Evolutionary conservation across 2,797 vertebrate genomes (phyloP), one percentile per base, ranked within the genome.

Genomic region (Pseudomugil gertrudae): DNA sequence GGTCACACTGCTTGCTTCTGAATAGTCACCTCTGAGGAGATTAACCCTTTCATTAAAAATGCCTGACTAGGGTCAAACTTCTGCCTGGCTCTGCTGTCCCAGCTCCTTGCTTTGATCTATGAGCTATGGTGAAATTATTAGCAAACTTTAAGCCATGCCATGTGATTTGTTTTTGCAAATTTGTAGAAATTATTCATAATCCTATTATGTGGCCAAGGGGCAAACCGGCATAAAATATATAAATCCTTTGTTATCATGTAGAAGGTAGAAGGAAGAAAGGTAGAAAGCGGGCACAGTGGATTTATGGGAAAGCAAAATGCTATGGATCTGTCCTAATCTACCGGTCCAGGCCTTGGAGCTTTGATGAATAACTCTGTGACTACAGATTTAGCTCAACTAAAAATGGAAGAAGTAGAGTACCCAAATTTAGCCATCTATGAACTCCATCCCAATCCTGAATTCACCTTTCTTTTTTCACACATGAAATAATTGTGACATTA

Each of bases 1-100:
- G 96, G 97, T 99, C 98, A 98, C 98, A 98, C 94, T 95, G 93
- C 93, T 93, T 96, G 96, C 96, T 95, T 90, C 93, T 99, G 95
- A 98, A 97, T 97, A 93, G 96, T 98, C 95, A 97, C 95, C 96
- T 96, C 95, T 91, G 95, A 98, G 94, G 95, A 99, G 98, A 98
- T 99, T 99, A 99, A 99, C 98, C 97, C 98, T 97, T 98, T 98
- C 97, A 98, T 97, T 97, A 96, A 95, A 94, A 96, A 96, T 93
- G 93, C 95, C 93, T 94, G 92, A 94, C 94, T 90, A 90, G 95
- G 97, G 97, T 98, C 96, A 98, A 95, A 95, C 95, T 93, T 94
- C 95, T 80, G 95, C 94, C 94, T 93, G 94, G 95, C 93, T 95
- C 92, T 85, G 92, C 89, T 90, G 94, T 94, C 92, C 92, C 93